Percentiles rank a stretch among this genome's conserved stretches.
Evolutionary conservation across 2,797 vertebrate genomes (phyloP).

Genomic region (Rhyacichthys aspro): DNA sequence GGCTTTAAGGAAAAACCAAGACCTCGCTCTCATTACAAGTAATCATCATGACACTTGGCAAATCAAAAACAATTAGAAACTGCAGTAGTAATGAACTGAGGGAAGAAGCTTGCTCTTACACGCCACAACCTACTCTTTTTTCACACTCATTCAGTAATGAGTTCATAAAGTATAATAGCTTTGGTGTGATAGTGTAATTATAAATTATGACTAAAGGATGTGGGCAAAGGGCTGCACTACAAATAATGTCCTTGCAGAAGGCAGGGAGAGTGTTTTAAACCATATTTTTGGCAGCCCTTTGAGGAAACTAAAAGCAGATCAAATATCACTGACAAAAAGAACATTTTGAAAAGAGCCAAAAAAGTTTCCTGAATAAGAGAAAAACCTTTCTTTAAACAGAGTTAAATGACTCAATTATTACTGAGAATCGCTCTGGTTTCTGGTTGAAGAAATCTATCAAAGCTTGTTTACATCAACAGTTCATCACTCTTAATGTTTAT

Average conservation of each 20-base stretch:
- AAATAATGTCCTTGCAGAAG: constrained; percentile 3
- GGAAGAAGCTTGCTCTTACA: constrained; percentile 18
- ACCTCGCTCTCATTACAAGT: constrained; percentile 39
- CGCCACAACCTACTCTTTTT: constrained; percentile 30
- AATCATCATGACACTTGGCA: constrained; percentile 40
- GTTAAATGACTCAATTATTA: constrained; percentile 8
- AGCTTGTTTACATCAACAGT: neutral
- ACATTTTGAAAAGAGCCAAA: no score
- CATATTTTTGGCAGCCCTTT: neutral
- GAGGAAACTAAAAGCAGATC: no score
- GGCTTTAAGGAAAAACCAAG: constrained; percentile 26
- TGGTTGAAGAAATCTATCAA: neutral
- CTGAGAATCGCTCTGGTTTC: constrained; percentile 3
- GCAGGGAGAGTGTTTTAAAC: constrained; percentile 6
- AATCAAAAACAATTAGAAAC: constrained; percentile 54
- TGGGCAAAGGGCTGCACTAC: neutral
- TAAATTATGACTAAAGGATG: constrained; percentile 8
- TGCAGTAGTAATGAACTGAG: constrained; percentile 38
- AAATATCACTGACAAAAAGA: no score
- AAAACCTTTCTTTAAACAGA: neutral
- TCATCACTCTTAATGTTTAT: no score
- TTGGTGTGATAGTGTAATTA: constrained; percentile 32
- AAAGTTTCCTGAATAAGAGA: no score
- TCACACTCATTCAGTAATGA: constrained; percentile 34
- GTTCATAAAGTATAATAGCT: constrained; percentile 13